Evolutionary conservation across 2,888 invertebrate species (phyloP), one percentile per base, ranked within the genome.

Genomic region (Drosophila villosipedis): DNA sequence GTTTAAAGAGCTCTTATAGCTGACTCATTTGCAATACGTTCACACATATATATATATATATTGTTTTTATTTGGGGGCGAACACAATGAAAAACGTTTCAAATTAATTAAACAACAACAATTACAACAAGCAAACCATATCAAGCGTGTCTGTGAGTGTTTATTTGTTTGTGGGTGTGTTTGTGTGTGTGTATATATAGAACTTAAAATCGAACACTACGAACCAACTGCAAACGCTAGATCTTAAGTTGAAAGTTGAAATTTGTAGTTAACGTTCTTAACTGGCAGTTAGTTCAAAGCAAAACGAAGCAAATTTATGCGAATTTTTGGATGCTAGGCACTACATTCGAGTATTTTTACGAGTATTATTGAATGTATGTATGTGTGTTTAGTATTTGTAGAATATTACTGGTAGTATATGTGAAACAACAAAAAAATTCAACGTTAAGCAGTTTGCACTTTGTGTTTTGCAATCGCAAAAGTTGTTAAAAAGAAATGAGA

Each of bases 51-150:
- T 25, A 14, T 53, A n/a, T 50, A 55, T 74, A 49, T 37, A 19
- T 4, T 41, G 4, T 43, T 58, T 68, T 43, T 39, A 57, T 30
- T 19, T 19, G 25, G 22, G 39, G 57, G 72, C 57, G 43, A 41
- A 62, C 58, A 74, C 31, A 74, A 62, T 50, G 64, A 60, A 64
- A 78, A 78, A 76, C 70, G 70, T 81, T 79, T 79, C 74, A 87
- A 89, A 84, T 82, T 84, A 87, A 84, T 83, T 83, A 77, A 84
- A 80, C 68, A 80, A 77, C 85, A 76, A 80, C 83, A 70, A 76
- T 57, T 61, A 68, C 77, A 78, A 52, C 76, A 63, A 78, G 54
- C 81, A 81, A 76, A 81, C 84, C 68, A 68, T 82, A 75, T 82
- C 76, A 76, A 61, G 68, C 62, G 30, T 68, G 63, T 65, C 19